Percentiles rank a stretch among this genome's conserved stretches.
These are phyloP conservation scores for Pipistrellus nathusii DNA, from an alignment of 2,797 vertebrate species.

Conservation along the genomic window DNA sequence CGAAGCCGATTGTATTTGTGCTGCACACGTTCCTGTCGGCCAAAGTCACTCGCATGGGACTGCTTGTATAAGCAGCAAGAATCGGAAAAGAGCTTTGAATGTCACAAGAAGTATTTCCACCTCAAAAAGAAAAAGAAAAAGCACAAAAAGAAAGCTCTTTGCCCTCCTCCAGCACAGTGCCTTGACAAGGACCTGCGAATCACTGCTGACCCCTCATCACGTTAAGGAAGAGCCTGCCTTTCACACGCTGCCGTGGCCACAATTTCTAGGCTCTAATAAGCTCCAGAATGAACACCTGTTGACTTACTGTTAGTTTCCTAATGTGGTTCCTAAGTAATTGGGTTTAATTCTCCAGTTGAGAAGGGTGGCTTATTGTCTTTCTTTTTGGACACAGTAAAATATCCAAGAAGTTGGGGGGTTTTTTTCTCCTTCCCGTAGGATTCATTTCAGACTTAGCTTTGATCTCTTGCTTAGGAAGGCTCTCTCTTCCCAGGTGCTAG, in stretches of 20 bases:
- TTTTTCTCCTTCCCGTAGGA: constrained; percentile 28
- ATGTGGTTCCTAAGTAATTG: constrained; percentile 53
- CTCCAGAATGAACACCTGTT: constrained; percentile 66
- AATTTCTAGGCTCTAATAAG: constrained; percentile 36
- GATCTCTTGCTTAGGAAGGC: neutral
- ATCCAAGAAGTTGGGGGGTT: neutral
- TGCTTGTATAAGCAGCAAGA: constrained; percentile 90
- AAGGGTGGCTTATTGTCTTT: constrained; percentile 36
- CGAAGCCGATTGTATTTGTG: constrained; percentile 97
- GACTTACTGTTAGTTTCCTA: constrained; percentile 12
- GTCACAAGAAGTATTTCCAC: constrained; percentile 24
- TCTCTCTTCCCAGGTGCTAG: constrained; percentile 27
- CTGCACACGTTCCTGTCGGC: constrained; percentile 98
- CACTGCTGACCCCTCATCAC: constrained; percentile 60
- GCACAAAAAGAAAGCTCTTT: constrained; percentile 76
- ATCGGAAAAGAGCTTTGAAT: constrained; percentile 24
- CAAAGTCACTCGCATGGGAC: constrained; percentile 97
- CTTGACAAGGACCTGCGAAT: constrained; percentile 80
- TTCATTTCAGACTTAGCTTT: constrained; percentile 4
- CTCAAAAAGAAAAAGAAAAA: constrained; percentile 46
- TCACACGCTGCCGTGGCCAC: constrained; percentile 51
- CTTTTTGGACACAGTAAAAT: constrained; percentile 29
- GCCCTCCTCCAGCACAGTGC: constrained; percentile 82
- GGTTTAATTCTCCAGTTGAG: constrained; percentile 43
- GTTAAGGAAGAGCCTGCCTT: constrained; percentile 64